Conservation (phyloP, 2,888 invertebrate species). For the Zootermopsis nevadensis region DNA sequence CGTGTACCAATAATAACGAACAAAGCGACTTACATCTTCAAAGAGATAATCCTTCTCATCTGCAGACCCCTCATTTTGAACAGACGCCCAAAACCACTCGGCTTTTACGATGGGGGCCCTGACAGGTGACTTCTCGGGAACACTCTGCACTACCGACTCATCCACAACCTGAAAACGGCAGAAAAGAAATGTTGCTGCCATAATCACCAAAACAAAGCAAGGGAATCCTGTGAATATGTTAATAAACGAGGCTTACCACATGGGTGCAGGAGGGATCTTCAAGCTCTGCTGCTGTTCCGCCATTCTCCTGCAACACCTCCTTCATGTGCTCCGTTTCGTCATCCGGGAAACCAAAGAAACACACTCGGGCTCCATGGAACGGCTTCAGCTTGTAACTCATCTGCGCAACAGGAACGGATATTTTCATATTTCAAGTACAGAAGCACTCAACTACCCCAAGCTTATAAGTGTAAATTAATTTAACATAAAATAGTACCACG, state of each 20-base stretch:
- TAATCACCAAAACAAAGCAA: not conserved
- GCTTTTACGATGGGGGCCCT: conserved; percentile 85
- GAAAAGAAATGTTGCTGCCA: not conserved
- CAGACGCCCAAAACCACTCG: conserved; percentile 99
- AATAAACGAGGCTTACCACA: conserved; percentile 77
- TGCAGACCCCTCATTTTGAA: conserved; percentile 94
- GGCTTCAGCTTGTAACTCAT: conserved; percentile 83
- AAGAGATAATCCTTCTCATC: conserved; percentile 91
- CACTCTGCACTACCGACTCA: conserved; percentile 77
- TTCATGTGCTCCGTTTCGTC: conserved; percentile 94
- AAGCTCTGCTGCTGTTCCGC: conserved; percentile 80
- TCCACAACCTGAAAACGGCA: conserved; percentile 81
- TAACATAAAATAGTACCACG: too few relatives aligned
- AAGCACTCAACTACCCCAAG: too few relatives aligned
- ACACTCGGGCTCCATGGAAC: conserved; percentile 87
- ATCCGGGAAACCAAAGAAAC: conserved; percentile 89
- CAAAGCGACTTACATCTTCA: conserved; percentile 76
- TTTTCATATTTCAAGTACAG: not conserved
- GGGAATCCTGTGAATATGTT: not conserved
- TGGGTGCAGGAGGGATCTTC: conserved; percentile 91
- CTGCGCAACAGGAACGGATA: conserved; percentile 62
- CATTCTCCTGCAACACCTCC: conserved; percentile 87
- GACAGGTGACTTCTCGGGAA: conserved; percentile 74
- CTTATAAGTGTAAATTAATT: too few relatives aligned
- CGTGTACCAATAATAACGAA: not conserved